phyloP scores from a whole-genome alignment of 2,888 invertebrate species.

The Apoda limacodes region DNA sequence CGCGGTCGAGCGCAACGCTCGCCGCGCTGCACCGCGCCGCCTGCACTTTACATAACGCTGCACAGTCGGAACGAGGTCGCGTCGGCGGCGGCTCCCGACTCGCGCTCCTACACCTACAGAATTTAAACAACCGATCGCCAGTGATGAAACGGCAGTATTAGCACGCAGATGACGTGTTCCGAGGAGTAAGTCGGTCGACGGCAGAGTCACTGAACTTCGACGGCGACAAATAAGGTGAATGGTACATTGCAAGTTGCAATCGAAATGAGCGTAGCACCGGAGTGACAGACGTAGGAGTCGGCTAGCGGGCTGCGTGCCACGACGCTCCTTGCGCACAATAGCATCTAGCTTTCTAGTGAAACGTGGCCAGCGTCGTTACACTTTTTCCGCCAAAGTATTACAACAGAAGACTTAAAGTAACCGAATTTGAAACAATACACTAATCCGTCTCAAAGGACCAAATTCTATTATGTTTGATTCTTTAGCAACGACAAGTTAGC shows the following conservation, averaged over 20 bases:
- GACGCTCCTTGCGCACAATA: conserved; percentile 43
- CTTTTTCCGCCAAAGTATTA: no score
- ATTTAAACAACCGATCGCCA: conserved; percentile 45
- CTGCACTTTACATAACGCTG: conserved; percentile 59
- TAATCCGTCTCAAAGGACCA: no score
- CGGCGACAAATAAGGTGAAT: conserved; percentile 62
- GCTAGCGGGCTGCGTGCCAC: conserved; percentile 27
- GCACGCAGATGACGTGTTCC: conserved; percentile 57
- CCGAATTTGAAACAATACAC: no score
- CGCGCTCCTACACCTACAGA: conserved; percentile 50
- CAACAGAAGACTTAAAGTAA: no score
- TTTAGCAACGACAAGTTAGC: no score
- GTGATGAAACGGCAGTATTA: conserved; percentile 56
- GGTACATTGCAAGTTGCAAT: conserved; percentile 64
- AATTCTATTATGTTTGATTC: no score
- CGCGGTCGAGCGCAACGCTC: conserved; percentile 62
- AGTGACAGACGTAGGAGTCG: conserved; percentile 34
- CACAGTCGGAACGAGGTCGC: conserved; percentile 58
- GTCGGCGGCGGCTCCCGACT: conserved; percentile 28
- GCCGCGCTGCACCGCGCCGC: conserved; percentile 48
- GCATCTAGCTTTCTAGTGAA: conserved; percentile 57
- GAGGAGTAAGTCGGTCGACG: conserved; percentile 51
- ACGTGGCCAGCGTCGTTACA: conserved; percentile 30
- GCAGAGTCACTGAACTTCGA: conserved; percentile 63
- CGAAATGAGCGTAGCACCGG: conserved; percentile 41